Conservation (phyloP, 2,888 invertebrate species). For the Cephonodes hylas region DNA sequence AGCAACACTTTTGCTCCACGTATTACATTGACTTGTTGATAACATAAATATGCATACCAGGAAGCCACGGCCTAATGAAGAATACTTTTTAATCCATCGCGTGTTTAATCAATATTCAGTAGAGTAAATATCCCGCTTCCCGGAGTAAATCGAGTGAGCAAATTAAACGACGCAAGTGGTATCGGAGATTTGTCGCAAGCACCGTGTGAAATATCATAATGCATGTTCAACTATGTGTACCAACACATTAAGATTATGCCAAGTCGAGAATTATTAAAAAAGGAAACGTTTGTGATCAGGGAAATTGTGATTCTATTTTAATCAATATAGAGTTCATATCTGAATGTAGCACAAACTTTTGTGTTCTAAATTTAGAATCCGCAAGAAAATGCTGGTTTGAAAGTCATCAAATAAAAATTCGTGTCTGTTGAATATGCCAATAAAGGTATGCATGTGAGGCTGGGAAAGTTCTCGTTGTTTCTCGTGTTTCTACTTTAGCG, state of each 20-base stretch:
- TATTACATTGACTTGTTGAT: too few relatives aligned
- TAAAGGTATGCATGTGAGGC: neutral
- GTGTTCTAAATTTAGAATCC: neutral
- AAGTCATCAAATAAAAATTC: neutral
- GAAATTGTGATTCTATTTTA: neutral
- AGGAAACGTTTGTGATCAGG: neutral
- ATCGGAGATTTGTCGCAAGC: neutral
- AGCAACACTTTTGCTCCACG: too few relatives aligned
- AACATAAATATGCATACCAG: too few relatives aligned
- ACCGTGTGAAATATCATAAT: neutral
- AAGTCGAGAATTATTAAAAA: slow-evolving; percentile 18
- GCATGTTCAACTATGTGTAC: slow-evolving; percentile 23
- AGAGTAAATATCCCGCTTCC: neutral
- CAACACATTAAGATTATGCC: slow-evolving; percentile 22
- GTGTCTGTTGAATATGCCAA: neutral
- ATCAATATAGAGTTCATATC: neutral
- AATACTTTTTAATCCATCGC: neutral
- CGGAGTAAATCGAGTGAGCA: neutral
- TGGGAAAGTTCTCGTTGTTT: neutral
- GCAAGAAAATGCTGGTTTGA: neutral
- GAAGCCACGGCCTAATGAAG: neutral
- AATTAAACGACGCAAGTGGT: neutral
- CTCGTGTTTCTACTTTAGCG: neutral
- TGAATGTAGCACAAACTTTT: neutral
- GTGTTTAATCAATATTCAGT: neutral